Evolutionary conservation across 2,113 vertebrate species (phyloP).

Genomic region (Pangasianodon hypophthalmus): DNA sequence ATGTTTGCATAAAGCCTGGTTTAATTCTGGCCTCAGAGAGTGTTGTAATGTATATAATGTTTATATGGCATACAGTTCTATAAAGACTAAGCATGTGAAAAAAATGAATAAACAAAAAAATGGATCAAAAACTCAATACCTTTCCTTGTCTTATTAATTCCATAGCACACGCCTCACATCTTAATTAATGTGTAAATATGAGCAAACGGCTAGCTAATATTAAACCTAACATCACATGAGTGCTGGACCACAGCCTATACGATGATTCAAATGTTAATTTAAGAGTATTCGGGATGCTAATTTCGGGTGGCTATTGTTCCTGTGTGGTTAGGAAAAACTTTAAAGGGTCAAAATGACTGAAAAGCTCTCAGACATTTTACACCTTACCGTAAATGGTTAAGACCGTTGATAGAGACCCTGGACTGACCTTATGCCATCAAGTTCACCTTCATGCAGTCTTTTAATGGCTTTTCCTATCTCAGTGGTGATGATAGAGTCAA

Average conservation of each 20-base stretch:
- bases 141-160: neutral
- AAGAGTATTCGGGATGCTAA: slow-evolving; percentile 58
- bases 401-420: slow-evolving; percentile 64
- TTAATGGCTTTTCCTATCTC: slow-evolving; percentile 72
- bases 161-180: slow-evolving; percentile 4
- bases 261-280: slow-evolving; percentile 66
- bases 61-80: slow-evolving; percentile 68
- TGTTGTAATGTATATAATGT: slow-evolving; percentile 72
- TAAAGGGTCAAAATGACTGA: slow-evolving; percentile 60
- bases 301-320: slow-evolving; percentile 61
- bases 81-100: slow-evolving; percentile 70
- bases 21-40: slow-evolving; percentile 51
- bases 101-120: slow-evolving; percentile 73
- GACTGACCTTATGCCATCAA: slow-evolving; percentile 73
- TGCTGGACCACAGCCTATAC: neutral
- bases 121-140: slow-evolving; percentile 48
- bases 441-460: slow-evolving; percentile 79
- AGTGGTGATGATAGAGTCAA: slow-evolving; percentile 73
- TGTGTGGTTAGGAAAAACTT: slow-evolving; percentile 62
- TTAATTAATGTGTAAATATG: slow-evolving; percentile 37
- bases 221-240: slow-evolving; percentile 58
- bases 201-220: slow-evolving; percentile 44
- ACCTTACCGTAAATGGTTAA: slow-evolving; percentile 70
- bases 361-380: slow-evolving; percentile 70
- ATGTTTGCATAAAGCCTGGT: slow-evolving; percentile 15